These are phyloP conservation scores for Pandion haliaetus DNA, from an alignment of 2,113 vertebrate species.

Conservation along the genomic window DNA sequence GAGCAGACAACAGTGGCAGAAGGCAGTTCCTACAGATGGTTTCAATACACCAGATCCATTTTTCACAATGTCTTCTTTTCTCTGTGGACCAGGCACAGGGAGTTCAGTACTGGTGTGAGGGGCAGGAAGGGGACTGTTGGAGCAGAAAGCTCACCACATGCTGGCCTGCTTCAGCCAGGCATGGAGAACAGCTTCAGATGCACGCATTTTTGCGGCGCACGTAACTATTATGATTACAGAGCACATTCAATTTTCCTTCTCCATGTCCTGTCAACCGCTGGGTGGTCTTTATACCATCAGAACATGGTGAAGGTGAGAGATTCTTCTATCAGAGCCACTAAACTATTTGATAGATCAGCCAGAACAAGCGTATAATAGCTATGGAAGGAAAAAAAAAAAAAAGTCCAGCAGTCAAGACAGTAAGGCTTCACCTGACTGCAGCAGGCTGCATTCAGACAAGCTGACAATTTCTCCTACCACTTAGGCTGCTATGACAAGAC, in stretches of 20 bases:
- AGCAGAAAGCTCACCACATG: background rate
- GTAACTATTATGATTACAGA: background rate
- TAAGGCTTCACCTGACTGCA: background rate
- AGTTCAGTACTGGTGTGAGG: background rate
- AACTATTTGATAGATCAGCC: background rate
- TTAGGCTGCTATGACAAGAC: background rate
- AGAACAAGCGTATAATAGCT: background rate
- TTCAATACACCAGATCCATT: accelerated
- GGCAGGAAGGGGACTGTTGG: background rate
- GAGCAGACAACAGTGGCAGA: background rate
- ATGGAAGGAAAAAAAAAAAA: background rate
- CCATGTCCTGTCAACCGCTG: background rate
- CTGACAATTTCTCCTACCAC: background rate
- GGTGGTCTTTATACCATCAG: background rate
- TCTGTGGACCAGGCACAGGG: background rate
- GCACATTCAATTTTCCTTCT: background rate
- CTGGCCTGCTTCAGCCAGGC: background rate
- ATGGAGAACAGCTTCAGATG: background rate
- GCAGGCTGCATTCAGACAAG: background rate
- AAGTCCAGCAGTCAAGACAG: background rate
- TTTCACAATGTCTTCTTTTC: background rate
- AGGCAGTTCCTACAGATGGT: background rate
- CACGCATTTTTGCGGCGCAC: background rate
- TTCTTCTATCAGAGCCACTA: background rate
- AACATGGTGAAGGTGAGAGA: background rate